Evolutionary conservation across 2,888 invertebrate genomes (phyloP).

Genomic region (Drosophila mercatorum): DNA sequence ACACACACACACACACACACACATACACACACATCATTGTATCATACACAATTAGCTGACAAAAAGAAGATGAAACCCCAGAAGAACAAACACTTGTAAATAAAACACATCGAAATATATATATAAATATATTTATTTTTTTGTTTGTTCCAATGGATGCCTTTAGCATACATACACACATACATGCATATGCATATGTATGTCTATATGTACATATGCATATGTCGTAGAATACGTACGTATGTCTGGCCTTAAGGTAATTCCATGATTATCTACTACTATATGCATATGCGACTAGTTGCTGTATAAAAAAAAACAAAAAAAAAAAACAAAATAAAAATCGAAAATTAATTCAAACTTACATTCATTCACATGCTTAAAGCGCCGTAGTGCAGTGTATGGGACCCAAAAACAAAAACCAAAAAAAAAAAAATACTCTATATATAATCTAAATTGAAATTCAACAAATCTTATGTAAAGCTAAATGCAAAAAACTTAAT

Average conservation of each 20-base stretch:
- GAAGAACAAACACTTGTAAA: slow-evolving; percentile 40
- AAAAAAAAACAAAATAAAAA: background rate
- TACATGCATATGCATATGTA: slow-evolving; percentile 12
- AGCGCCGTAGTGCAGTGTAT: slow-evolving; percentile 60
- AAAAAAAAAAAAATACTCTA: background rate
- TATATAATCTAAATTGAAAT: slow-evolving; percentile 7
- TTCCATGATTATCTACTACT: slow-evolving; percentile 30
- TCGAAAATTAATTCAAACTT: background rate
- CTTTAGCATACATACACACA: slow-evolving; percentile 48
- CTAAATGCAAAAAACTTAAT: slow-evolving; percentile 29
- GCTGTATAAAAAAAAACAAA: slow-evolving; percentile 11
- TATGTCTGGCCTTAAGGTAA: slow-evolving; percentile 36
- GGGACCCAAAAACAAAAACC: slow-evolving; percentile 31
- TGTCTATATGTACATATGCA: slow-evolving; percentile 4
- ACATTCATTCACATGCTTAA: slow-evolving; percentile 45
- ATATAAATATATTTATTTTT: background rate
- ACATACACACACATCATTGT: slow-evolving; percentile 30
- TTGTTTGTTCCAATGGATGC: slow-evolving; percentile 20
- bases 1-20: background rate
- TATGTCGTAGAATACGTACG: slow-evolving; percentile 34
- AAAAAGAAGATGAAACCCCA: background rate
- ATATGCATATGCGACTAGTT: slow-evolving; percentile 61
- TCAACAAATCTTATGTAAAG: slow-evolving; percentile 30
- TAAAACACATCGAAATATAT: slow-evolving; percentile 29
- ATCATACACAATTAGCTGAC: slow-evolving; percentile 46